A percentile compares a stretch with the other conserved stretches of the same genome.
These are phyloP conservation scores for Holacanthella duospinosa DNA, from an alignment of 2,888 invertebrate genomes.

Conservation along the genomic window DNA sequence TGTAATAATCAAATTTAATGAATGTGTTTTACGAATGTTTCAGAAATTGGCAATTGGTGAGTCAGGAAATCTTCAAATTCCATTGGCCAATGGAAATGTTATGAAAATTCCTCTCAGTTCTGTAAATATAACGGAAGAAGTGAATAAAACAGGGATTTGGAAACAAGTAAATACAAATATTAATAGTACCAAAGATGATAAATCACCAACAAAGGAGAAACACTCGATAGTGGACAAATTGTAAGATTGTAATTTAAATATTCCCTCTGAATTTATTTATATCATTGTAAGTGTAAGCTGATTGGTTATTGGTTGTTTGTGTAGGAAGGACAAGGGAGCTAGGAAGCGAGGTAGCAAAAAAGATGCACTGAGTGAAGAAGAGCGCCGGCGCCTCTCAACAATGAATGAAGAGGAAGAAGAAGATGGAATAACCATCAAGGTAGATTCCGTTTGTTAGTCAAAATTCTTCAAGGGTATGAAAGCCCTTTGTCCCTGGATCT, in stretches of 20 bases:
- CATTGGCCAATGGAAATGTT: constrained; percentile 75
- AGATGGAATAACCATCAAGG: constrained; percentile 54
- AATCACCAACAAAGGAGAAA: constrained; percentile 41
- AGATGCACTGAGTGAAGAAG: constrained; percentile 48
- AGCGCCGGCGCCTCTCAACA: constrained; percentile 59
- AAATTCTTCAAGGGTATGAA: too few species aligned
- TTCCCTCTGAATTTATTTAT: too few species aligned
- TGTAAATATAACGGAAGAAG: constrained; percentile 86
- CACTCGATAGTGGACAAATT: background rate
- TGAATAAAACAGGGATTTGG: constrained; percentile 88
- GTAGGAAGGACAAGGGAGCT: constrained; percentile 41
- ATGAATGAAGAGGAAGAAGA: constrained; percentile 81
- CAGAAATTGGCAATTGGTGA: constrained; percentile 23
- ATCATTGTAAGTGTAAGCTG: too few species aligned
- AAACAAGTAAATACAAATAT: constrained; percentile 65
- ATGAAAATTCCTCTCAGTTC: constrained; percentile 76
- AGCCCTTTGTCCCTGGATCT: background rate
- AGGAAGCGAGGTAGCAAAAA: constrained; percentile 61
- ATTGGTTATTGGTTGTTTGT: background rate
- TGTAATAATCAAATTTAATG: background rate
- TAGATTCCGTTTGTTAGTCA: constrained; percentile 41
- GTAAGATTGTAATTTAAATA: background rate
- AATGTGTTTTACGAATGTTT: background rate
- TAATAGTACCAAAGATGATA: background rate
- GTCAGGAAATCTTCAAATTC: constrained; percentile 66